Evolutionary conservation across 2,113 vertebrate genomes (phyloP), one percentile per base, ranked within the genome.

Genomic region (Plecotus auritus): DNA sequence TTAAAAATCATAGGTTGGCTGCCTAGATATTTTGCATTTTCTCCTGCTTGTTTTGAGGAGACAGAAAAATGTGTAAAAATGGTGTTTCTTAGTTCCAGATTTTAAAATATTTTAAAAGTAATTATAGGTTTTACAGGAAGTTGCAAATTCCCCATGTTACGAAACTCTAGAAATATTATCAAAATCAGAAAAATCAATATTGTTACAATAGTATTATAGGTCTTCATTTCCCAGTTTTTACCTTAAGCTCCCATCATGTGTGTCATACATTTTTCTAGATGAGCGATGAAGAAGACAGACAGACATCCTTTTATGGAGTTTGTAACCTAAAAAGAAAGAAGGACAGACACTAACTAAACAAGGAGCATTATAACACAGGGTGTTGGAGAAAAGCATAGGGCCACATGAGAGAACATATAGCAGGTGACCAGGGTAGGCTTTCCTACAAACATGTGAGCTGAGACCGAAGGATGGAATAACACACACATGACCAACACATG

Each of bases 31-130:
- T 69, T 42, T n/a, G 49, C 35, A 11, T 59, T 81, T 73, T 40
- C 47, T 54, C 35, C 35, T 69, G 22, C 69, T 72, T 86, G 10
- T 92, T 78, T 78, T 64, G 13, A 95, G 47, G 26, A 95, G 47
- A 66, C 45, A n/a, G 1, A 4, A 67, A 85, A 42, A 45, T 56
- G 76, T 59, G 69, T 59, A 51, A 82, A 70, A 66, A 80, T 73
- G 0, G 0, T 64, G 20, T 67, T 81, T 88, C 91, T 92, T 20
- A 6, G 54, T 14, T 30, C 42, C 67, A 42, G 51, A 82, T 26
- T 77, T 56, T 69, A 69, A 9, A 18, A 56, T 35, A 32, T 86
- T 67, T 95, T 85, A 56, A 47, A 78, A 73, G 78, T 61, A 77
- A 85, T 37, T 30, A 67, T 11, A 18, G 51, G 37, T 28, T 56